Percentiles rank a stretch among this genome's conserved stretches.
Evolutionary conservation across 2,797 vertebrate genomes (phyloP).

Genomic region (Acipenser oxyrinchus): DNA sequence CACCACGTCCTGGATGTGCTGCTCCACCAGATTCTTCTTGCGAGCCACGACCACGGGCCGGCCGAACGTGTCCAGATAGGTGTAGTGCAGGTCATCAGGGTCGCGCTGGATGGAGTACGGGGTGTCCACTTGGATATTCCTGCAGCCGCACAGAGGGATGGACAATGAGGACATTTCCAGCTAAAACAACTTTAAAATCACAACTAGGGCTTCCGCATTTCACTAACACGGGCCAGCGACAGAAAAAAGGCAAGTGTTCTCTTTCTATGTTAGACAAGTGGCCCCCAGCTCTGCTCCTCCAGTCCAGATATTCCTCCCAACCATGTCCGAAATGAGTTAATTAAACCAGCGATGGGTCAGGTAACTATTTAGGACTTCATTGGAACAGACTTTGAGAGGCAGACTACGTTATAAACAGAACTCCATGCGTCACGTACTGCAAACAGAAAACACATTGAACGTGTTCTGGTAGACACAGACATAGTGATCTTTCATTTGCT

Average conservation of each 20-base stretch:
- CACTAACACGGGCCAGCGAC: too few relatives aligned
- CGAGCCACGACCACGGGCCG: conserved; percentile 87
- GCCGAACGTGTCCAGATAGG: conserved; percentile 93
- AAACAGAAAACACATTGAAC: too few relatives aligned
- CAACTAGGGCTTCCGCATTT: background rate
- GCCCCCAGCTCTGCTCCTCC: too few relatives aligned
- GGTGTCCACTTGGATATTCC: conserved; percentile 87
- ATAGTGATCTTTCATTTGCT: background rate
- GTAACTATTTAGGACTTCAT: too few relatives aligned
- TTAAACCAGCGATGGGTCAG: too few relatives aligned
- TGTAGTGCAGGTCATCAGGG: conserved; percentile 87
- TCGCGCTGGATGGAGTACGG: conserved; percentile 83
- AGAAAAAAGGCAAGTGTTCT: too few relatives aligned
- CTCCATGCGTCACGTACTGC: too few relatives aligned
- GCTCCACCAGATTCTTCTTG: conserved; percentile 91
- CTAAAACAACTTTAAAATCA: background rate
- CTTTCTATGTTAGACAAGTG: too few relatives aligned
- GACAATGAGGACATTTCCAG: background rate
- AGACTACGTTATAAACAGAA: too few relatives aligned
- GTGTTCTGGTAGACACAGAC: background rate
- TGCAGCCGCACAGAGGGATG: conserved; percentile 33
- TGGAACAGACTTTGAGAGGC: too few relatives aligned
- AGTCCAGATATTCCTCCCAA: too few relatives aligned
- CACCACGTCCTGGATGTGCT: conserved; percentile 96
- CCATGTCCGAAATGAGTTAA: too few relatives aligned